phyloP scores from a whole-genome alignment of 2,113 vertebrate species.

The Phalacrocorax aristotelis region DNA sequence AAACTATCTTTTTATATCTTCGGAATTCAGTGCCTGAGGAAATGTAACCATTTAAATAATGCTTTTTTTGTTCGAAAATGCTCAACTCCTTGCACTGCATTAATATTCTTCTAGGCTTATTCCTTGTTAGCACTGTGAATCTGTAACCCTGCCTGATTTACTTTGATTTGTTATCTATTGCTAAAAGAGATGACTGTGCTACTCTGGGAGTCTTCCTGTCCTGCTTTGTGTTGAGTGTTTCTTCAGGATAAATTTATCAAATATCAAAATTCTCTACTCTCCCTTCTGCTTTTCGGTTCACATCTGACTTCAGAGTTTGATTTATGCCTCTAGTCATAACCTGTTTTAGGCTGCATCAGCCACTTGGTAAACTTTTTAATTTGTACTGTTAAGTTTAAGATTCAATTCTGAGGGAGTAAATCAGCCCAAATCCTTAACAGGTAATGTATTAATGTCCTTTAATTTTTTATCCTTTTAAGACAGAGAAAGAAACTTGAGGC shows the following conservation, averaged over 20 bases:
- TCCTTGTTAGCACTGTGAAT: neutral
- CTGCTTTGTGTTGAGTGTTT: neutral
- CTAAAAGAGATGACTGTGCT: neutral
- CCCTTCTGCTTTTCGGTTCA: neutral
- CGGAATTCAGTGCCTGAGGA: neutral
- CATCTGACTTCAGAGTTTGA: neutral
- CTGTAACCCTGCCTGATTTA: neutral
- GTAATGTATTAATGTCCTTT: neutral
- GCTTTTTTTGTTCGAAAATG: neutral
- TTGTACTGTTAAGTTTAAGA: neutral
- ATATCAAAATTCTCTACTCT: neutral
- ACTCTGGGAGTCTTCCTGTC: neutral
- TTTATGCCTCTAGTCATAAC: neutral
- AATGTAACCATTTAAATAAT: neutral
- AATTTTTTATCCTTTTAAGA: neutral
- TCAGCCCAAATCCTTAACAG: neutral
- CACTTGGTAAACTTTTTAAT: neutral
- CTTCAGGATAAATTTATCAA: neutral
- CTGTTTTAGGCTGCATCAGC: neutral
- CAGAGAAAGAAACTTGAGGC: neutral
- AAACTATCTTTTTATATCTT: neutral
- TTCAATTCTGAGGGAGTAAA: neutral
- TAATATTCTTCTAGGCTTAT: neutral
- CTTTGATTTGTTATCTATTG: neutral
- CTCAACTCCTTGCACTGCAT: neutral